Evolutionary conservation across 2,797 vertebrate genomes (phyloP).

Genomic region (Characodon lateralis): DNA sequence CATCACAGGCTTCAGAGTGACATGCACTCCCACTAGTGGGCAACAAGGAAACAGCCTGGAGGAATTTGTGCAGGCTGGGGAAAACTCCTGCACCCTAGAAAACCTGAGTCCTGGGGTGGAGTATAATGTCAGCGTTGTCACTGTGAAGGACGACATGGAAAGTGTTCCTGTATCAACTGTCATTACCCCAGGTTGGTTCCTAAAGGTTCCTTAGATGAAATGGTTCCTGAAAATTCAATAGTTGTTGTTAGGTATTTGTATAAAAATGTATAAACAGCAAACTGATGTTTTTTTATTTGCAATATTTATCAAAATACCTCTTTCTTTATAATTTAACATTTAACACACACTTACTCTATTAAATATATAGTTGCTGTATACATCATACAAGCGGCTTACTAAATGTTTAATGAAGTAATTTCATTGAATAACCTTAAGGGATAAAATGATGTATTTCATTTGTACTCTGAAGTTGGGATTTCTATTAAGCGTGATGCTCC

Average conservation of each 20-base stretch:
- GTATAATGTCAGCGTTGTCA: constrained; percentile 94
- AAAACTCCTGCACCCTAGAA: constrained; percentile 91
- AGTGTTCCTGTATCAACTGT: constrained; percentile 88
- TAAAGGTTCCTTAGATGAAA: not conserved
- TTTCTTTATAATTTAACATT: constrained; percentile 6
- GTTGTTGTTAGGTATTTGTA: not conserved
- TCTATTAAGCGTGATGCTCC: not conserved
- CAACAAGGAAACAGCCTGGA: constrained; percentile 90
- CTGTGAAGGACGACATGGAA: constrained; percentile 92
- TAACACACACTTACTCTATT: constrained; percentile 16
- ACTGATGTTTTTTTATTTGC: not conserved
- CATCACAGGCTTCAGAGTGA: constrained; percentile 93
- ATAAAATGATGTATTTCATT: not conserved
- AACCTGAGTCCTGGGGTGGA: constrained; percentile 93
- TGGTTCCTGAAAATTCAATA: not conserved
- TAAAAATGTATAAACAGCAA: too few relatives aligned
- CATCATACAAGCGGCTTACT: constrained; percentile 42
- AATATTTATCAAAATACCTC: constrained; percentile 5
- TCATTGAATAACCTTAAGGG: constrained; percentile 42
- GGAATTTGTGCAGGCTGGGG: constrained; percentile 87
- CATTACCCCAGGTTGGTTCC: constrained; percentile 86
- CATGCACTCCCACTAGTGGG: constrained; percentile 86
- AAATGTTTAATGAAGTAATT: constrained; percentile 30
- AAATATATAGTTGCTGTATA: not conserved
- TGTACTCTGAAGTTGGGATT: not conserved